phyloP scores from a whole-genome alignment of 2,113 vertebrate species.

The Actinemys pallida region DNA sequence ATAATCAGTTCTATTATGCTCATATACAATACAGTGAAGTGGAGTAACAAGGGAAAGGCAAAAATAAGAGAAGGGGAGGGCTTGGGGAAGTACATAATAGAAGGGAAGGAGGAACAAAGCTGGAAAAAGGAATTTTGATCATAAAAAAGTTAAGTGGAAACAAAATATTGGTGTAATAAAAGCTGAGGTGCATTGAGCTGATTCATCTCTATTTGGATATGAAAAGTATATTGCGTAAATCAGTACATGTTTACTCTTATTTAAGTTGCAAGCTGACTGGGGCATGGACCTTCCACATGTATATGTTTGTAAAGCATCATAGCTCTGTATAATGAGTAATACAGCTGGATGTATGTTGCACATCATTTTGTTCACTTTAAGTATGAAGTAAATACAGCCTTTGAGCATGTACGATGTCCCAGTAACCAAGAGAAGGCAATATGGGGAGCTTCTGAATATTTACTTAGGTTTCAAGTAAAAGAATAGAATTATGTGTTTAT shows the following conservation, averaged over 20 bases:
- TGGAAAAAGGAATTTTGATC: not conserved
- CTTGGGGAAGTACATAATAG: not conserved
- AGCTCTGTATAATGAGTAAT: not conserved
- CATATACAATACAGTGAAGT: rapidly evolving
- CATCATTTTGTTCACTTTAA: not conserved
- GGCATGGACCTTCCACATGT: not conserved
- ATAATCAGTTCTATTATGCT: not conserved
- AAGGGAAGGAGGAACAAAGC: not conserved
- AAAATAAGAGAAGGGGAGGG: not conserved
- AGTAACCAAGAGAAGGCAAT: not conserved
- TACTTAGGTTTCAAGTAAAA: not conserved
- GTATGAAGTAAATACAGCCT: not conserved
- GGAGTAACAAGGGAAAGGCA: not conserved
- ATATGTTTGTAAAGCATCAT: not conserved
- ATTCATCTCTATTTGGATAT: not conserved
- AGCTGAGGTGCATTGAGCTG: not conserved
- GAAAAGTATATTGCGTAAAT: not conserved
- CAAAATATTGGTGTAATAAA: not conserved
- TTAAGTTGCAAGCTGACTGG: not conserved
- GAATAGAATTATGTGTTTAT: not conserved
- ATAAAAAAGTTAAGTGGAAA: not conserved
- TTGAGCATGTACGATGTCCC: not conserved
- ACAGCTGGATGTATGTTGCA: not conserved
- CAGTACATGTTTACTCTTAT: not conserved
- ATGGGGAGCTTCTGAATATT: not conserved